phyloP scores from a whole-genome alignment of 2,113 vertebrate species.

The Actenoides hombroni region DNA sequence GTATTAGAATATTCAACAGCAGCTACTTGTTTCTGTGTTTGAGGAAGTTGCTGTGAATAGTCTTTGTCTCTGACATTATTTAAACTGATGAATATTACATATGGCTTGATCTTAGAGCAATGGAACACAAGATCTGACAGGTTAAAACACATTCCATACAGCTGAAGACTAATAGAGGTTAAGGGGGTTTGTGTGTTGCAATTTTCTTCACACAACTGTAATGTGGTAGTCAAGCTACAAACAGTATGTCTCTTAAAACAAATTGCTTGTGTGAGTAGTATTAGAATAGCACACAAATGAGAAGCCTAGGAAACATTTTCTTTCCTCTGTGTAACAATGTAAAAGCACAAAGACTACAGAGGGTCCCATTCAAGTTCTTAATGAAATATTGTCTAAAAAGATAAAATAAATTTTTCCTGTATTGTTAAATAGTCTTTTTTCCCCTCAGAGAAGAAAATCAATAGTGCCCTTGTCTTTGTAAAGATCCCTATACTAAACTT shows the following conservation, averaged over 20 bases:
- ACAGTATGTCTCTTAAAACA: constrained; percentile 12
- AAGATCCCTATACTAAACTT: background rate
- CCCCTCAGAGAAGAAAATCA: background rate
- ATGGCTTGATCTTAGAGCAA: constrained; percentile 40
- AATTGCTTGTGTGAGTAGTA: background rate
- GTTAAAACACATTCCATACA: constrained; percentile 51
- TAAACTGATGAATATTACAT: constrained; percentile 56
- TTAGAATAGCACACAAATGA: background rate
- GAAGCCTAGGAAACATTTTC: background rate
- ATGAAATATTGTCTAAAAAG: background rate
- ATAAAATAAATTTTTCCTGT: background rate
- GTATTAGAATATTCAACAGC: constrained; percentile 32
- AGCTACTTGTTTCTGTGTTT: constrained; percentile 51
- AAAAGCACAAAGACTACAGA: background rate
- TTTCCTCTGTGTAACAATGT: background rate
- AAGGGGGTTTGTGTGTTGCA: constrained; percentile 35
- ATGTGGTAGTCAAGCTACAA: constrained; percentile 35
- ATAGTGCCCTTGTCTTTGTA: background rate
- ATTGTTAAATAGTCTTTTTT: background rate
- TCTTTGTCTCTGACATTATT: background rate
- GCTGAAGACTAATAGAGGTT: constrained; percentile 51
- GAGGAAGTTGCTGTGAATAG: background rate
- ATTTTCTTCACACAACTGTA: constrained; percentile 36
- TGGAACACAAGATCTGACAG: constrained; percentile 56
- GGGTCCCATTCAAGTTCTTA: background rate